Percentiles rank a stretch among this genome's conserved stretches.
Evolutionary conservation across 53 echinoderm and acorn worm genomes (phyloP).

Genomic region (Arbacia lixula): DNA sequence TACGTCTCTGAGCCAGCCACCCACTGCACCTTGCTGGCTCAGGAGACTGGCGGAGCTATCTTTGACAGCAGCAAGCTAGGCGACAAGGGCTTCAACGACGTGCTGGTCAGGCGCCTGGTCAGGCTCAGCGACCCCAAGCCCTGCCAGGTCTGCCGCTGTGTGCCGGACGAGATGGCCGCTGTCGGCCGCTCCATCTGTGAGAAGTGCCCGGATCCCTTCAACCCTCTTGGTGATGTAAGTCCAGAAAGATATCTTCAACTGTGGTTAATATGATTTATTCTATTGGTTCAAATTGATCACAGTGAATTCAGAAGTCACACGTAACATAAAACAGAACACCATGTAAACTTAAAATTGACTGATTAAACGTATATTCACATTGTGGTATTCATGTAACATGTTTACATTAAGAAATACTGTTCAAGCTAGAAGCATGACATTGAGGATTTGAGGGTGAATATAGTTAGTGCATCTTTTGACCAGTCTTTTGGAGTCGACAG

Average conservation of each 20-base stretch:
- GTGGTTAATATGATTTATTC: neutral
- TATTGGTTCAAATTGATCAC: neutral
- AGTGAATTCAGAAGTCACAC: too few relatives aligned
- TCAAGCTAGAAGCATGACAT: too few relatives aligned
- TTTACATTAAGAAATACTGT: too few relatives aligned
- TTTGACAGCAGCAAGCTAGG: constrained; percentile 67
- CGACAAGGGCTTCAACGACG: constrained; percentile 74
- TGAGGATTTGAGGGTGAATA: too few relatives aligned
- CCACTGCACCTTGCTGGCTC: constrained; percentile 73
- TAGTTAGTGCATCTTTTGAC: too few relatives aligned
- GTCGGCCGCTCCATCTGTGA: constrained; percentile 41
- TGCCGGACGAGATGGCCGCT: neutral
- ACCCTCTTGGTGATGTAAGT: constrained; percentile 15
- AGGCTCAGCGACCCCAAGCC: constrained; percentile 50
- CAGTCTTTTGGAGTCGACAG: too few relatives aligned
- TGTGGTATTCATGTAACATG: too few relatives aligned
- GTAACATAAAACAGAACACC: too few relatives aligned
- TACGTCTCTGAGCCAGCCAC: constrained; percentile 67
- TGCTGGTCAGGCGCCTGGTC: constrained; percentile 77
- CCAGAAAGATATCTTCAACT: neutral
- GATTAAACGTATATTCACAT: too few relatives aligned
- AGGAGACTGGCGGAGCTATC: constrained; percentile 79
- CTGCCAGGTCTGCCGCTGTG: constrained; percentile 51
- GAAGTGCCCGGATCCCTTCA: constrained; percentile 18
- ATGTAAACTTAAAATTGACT: too few relatives aligned